Evolutionary conservation across 2,888 invertebrate species (phyloP).

Genomic region (Encarsia formosa): DNA sequence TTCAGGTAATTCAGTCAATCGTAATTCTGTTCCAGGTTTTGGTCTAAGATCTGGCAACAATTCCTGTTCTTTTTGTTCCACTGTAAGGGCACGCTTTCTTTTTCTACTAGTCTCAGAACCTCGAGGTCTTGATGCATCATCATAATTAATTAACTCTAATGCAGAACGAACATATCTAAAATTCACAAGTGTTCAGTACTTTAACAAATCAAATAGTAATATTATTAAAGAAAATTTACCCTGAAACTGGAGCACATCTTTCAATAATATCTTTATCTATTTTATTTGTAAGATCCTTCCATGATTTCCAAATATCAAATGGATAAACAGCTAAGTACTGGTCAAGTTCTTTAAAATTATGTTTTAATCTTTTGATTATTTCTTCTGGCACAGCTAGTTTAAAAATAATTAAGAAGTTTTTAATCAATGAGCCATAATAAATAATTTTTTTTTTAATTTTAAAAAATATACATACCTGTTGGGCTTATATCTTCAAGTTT

Average conservation of each 20-base stretch:
- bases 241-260: conserved; percentile 67
- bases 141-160: conserved; percentile 70
- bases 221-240: conserved; percentile 46
- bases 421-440: conserved; percentile 10
- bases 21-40: conserved; percentile 73
- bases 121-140: conserved; percentile 66
- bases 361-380: conserved; percentile 62
- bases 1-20: conserved; percentile 73
- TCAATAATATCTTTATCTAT: conserved; percentile 50
- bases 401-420: no score
- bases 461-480: conserved; percentile 45
- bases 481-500: conserved; percentile 67
- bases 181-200: no score
- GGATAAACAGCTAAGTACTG: conserved; percentile 85
- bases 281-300: conserved; percentile 72
- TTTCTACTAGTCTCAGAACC: conserved; percentile 51
- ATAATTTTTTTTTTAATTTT: conserved; percentile 8
- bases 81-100: conserved; percentile 53
- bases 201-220: background rate
- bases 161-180: conserved; percentile 67
- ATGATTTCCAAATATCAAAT: conserved; percentile 80
- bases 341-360: conserved; percentile 70
- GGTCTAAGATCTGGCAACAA: conserved; percentile 80
- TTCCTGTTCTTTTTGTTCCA: conserved; percentile 64
- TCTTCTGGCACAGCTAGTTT: conserved; percentile 63